These are phyloP conservation scores for Eolophus roseicapilla DNA, from an alignment of 2,113 vertebrate species.

Conservation along the genomic window DNA sequence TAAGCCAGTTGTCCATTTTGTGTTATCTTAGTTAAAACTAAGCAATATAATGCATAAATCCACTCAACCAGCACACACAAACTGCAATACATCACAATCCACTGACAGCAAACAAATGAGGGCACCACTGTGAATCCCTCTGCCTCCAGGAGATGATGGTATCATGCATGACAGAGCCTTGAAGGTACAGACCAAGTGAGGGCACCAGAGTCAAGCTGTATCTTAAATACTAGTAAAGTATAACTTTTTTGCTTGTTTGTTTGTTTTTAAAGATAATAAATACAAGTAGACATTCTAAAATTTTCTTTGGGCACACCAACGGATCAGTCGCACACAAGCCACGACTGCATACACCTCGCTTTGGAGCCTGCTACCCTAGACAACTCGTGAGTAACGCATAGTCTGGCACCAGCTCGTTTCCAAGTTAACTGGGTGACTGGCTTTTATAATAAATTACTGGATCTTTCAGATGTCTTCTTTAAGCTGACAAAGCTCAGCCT, in stretches of 20 bases:
- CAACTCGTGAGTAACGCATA: not conserved
- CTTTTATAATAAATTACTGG: not conserved
- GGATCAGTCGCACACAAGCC: not conserved
- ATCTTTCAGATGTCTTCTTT: not conserved
- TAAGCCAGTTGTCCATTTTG: not conserved
- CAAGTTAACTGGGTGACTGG: not conserved
- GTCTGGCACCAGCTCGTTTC: not conserved
- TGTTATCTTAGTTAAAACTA: not conserved
- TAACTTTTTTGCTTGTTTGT: not conserved
- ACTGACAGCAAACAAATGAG: not conserved
- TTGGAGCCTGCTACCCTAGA: not conserved
- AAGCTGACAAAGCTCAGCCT: not conserved
- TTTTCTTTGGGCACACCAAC: not conserved
- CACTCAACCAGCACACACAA: not conserved
- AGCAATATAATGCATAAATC: not conserved
- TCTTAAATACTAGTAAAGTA: not conserved
- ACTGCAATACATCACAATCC: not conserved
- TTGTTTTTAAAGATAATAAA: not conserved
- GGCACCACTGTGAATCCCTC: not conserved
- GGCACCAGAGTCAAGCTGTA: not conserved
- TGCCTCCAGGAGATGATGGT: not conserved
- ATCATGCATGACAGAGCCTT: no score
- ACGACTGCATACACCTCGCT: not conserved
- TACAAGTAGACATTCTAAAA: not conserved
- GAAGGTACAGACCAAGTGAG: not conserved